phyloP scores from a whole-genome alignment of 1,140 invertebrate species.

The Drosophila sproati region DNA sequence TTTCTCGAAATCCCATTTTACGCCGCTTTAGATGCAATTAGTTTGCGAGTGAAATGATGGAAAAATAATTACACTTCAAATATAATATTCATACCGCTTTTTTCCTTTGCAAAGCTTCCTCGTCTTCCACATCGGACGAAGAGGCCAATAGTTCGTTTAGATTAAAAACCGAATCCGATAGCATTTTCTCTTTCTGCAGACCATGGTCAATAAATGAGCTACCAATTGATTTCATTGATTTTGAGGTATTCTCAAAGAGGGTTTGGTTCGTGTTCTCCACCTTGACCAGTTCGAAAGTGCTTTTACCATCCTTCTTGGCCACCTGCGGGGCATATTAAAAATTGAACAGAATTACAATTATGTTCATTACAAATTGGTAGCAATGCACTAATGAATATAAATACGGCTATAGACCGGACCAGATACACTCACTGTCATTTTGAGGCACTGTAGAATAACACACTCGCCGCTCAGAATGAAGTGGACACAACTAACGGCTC shows the following conservation, averaged over 20 bases:
- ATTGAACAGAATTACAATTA: too few relatives aligned
- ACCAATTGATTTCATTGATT: not conserved
- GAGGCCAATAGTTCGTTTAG: slow-evolving; percentile 26
- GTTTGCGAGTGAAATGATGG: not conserved
- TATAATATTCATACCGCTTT: slow-evolving; percentile 12
- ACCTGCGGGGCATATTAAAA: slow-evolving; percentile 14
- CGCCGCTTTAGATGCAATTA: slow-evolving; percentile 34
- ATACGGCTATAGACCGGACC: not conserved
- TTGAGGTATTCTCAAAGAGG: not conserved
- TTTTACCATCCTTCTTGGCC: not conserved
- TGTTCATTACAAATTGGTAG: too few relatives aligned
- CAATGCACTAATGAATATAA: too few relatives aligned
- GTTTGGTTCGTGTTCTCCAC: not conserved
- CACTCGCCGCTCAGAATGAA: slow-evolving; percentile 82
- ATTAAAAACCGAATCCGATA: slow-evolving; percentile 3
- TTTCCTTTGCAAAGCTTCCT: slow-evolving; percentile 2
- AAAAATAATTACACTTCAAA: not conserved
- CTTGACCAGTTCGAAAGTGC: slow-evolving; percentile 10
- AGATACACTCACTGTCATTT: slow-evolving; percentile 57
- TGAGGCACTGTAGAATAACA: slow-evolving; percentile 74
- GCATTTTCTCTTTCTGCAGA: not conserved
- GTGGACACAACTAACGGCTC: slow-evolving; percentile 62
- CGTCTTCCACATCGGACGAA: slow-evolving; percentile 26
- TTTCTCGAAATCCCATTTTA: slow-evolving; percentile 53
- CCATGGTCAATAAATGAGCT: not conserved